Evolutionary conservation across 2,888 invertebrate genomes (phyloP).

Genomic region (Pterobdella sp.): DNA sequence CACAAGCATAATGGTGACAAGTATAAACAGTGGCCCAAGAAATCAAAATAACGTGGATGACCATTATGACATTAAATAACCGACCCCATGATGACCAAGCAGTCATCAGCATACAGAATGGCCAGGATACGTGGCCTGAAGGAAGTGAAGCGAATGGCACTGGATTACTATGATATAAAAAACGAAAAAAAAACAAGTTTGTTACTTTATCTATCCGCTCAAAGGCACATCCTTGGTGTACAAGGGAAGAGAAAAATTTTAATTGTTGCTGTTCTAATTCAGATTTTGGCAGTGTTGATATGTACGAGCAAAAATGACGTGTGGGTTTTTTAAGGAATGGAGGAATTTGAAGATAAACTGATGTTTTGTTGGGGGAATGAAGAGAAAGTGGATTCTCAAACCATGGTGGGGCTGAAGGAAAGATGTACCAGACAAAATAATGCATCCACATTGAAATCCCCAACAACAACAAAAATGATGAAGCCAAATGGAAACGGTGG

Average conservation of each 20-base stretch:
- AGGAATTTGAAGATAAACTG: neutral
- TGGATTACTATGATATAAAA: slow-evolving; percentile 38
- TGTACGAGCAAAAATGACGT: too few relatives aligned
- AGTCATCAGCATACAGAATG: slow-evolving; percentile 33
- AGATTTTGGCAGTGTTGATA: too few relatives aligned
- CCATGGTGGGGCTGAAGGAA: slow-evolving; percentile 41
- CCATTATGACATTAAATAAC: slow-evolving; percentile 20
- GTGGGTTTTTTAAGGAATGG: neutral
- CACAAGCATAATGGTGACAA: slow-evolving; percentile 39
- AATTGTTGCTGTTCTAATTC: neutral
- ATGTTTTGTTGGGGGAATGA: neutral
- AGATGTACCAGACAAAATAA: slow-evolving; percentile 37
- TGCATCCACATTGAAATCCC: slow-evolving; percentile 37
- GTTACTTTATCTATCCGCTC: slow-evolving; percentile 34
- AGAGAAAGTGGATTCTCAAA: slow-evolving; percentile 21
- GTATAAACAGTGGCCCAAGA: slow-evolving; percentile 40
- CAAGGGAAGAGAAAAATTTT: slow-evolving; percentile 15
- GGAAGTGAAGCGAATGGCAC: slow-evolving; percentile 40
- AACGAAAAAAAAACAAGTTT: slow-evolving; percentile 36
- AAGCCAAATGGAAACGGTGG: slow-evolving; percentile 27
- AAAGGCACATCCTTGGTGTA: slow-evolving; percentile 39
- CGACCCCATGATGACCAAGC: slow-evolving; percentile 25
- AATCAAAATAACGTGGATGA: slow-evolving; percentile 36
- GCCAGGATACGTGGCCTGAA: slow-evolving; percentile 40
- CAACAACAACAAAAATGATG: slow-evolving; percentile 37